Evolutionary conservation across 2,888 invertebrate genomes (phyloP).

Genomic region (Agelastica alni): DNA sequence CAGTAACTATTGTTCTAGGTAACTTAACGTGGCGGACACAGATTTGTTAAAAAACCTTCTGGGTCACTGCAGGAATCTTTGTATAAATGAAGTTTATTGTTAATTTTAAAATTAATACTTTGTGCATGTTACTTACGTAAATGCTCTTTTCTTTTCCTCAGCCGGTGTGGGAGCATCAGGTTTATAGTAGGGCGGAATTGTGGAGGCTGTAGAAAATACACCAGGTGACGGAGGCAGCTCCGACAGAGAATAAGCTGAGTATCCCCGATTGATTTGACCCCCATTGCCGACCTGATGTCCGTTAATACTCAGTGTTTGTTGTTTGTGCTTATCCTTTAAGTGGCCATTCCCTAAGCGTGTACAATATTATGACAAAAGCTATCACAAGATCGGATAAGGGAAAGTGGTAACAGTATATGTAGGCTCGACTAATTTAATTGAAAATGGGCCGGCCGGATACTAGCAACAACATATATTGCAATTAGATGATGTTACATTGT

Average conservation of each 20-base stretch:
- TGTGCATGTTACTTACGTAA: slow-evolving; percentile 57
- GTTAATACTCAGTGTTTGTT: slow-evolving; percentile 21
- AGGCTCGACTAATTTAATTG: too few relatives aligned
- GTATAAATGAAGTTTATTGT: too few relatives aligned
- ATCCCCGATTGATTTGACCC: slow-evolving; percentile 34
- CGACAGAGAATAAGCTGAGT: slow-evolving; percentile 25
- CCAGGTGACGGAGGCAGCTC: slow-evolving; percentile 25
- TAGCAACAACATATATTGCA: too few relatives aligned
- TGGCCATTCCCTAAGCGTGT: slow-evolving; percentile 17
- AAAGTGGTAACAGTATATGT: too few relatives aligned
- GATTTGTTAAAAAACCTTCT: too few relatives aligned
- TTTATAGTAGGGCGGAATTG: slow-evolving; percentile 19
- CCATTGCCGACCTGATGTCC: slow-evolving; percentile 31
- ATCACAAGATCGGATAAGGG: too few relatives aligned
- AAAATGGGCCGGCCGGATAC: too few relatives aligned
- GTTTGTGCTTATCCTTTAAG: slow-evolving; percentile 21
- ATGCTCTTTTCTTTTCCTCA: slow-evolving; percentile 58
- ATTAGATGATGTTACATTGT: too few relatives aligned
- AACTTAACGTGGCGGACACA: too few relatives aligned
- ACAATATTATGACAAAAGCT: not conserved
- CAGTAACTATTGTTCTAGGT: too few relatives aligned
- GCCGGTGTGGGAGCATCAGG: slow-evolving; percentile 45
- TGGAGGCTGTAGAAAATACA: slow-evolving; percentile 22
- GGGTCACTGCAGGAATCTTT: too few relatives aligned
- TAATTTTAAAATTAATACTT: too few relatives aligned